Percentiles rank a stretch among this genome's conserved stretches.
phyloP scores from a whole-genome alignment of 2,888 invertebrate species.

The Ferrisia virgata region DNA sequence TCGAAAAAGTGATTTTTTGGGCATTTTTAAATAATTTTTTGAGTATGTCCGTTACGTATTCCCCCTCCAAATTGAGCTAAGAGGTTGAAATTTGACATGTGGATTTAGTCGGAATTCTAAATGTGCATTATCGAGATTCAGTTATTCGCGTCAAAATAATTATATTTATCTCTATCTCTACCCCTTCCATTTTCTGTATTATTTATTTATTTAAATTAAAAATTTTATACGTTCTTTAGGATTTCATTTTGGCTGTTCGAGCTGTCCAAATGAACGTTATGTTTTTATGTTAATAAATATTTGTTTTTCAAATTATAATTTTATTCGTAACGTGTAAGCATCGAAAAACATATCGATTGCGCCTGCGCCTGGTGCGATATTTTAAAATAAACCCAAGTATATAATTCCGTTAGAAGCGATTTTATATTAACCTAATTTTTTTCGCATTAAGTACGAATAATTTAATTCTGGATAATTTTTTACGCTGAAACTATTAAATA shows the following conservation, averaged over 20 bases:
- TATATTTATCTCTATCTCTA: too few species aligned
- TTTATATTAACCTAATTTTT: not conserved
- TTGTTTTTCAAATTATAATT: constrained; percentile 12
- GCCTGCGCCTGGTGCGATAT: not conserved
- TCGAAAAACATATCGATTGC: not conserved
- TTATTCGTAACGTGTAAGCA: not conserved
- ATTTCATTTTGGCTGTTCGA: not conserved
- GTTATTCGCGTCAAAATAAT: too few species aligned
- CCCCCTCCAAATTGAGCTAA: too few species aligned
- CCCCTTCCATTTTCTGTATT: not conserved
- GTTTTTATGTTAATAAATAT: constrained; percentile 25
- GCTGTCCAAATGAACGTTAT: not conserved
- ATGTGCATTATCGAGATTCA: too few species aligned
- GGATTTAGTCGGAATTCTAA: too few species aligned
- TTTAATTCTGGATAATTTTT: too few species aligned
- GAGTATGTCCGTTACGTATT: too few species aligned
- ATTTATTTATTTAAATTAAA: not conserved
- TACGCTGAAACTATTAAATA: not conserved
- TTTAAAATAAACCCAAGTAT: not conserved
- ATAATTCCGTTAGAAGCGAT: not conserved
- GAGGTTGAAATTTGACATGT: too few species aligned
- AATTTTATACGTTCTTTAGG: not conserved
- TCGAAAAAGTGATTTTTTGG: too few species aligned
- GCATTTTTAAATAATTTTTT: too few species aligned
- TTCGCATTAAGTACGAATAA: not conserved